Percentiles rank a stretch among this genome's conserved stretches.
These are phyloP conservation scores for Scyliorhinus canicula DNA, from an alignment of 2,797 vertebrate genomes.

Conservation along the genomic window DNA sequence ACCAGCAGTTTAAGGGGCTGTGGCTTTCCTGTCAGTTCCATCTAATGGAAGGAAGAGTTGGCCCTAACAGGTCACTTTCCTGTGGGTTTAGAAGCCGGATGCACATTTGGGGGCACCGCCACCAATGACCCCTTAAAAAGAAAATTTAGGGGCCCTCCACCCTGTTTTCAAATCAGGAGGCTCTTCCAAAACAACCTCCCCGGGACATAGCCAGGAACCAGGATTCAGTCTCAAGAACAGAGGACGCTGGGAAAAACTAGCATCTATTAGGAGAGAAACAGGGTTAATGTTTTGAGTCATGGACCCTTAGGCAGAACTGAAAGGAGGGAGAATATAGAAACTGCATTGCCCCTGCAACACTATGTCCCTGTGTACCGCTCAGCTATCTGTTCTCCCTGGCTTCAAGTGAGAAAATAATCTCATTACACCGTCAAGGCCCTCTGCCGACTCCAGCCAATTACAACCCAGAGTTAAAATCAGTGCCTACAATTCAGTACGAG, in stretches of 20 bases:
- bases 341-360: neutral
- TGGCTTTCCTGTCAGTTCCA: neutral
- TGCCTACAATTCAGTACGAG: neutral
- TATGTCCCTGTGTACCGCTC: neutral
- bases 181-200: neutral
- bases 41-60: neutral
- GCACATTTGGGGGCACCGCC: neutral
- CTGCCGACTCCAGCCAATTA: neutral
- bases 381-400: neutral
- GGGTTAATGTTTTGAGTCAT: no score
- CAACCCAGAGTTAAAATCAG: neutral
- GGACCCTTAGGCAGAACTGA: no score
- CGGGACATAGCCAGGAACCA: neutral
- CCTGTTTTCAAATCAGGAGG: neutral
- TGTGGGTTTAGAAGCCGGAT: neutral
- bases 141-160: neutral
- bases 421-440: neutral
- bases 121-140: neutral
- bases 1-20: neutral
- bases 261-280: no score
- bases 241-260: no score
- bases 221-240: neutral
- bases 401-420: neutral
- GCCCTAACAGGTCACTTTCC: neutral
- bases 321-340: no score